Evolutionary conservation across 23 tunicate species (phyloP).

Genomic region (Styela clava): DNA sequence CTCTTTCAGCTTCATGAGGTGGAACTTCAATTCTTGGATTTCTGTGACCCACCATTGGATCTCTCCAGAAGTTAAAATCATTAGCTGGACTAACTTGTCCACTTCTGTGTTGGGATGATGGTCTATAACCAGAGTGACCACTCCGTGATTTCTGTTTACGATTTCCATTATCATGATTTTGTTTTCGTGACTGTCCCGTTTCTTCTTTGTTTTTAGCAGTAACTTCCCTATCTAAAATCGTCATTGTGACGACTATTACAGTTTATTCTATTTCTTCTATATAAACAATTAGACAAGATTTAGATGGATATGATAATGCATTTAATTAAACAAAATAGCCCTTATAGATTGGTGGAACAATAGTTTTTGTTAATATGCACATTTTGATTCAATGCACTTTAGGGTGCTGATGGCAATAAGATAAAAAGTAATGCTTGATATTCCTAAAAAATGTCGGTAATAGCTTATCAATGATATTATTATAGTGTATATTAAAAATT

Average conservation of each 20-base stretch:
- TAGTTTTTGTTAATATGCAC: too few species aligned
- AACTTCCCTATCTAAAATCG: conserved; percentile 15
- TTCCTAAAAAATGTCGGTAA: too few species aligned
- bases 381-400: too few species aligned
- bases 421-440: too few species aligned
- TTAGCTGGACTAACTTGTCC: background rate
- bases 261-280: too few species aligned
- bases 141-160: conserved; percentile 12
- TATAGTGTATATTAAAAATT: too few species aligned
- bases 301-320: too few species aligned
- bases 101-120: conserved; percentile 2
- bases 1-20: background rate
- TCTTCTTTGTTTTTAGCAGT: conserved; percentile 24
- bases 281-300: too few species aligned
- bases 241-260: conserved; percentile 19
- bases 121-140: conserved; percentile 2
- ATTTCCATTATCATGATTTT: conserved; percentile 11
- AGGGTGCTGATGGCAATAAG: too few species aligned
- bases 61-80: conserved; percentile 1
- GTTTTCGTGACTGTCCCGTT: background rate
- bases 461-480: too few species aligned
- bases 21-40: background rate
- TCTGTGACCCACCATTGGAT: background rate
- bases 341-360: too few species aligned
- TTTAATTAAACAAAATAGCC: too few species aligned